Evolutionary conservation across 2,113 vertebrate species (phyloP), one percentile per base, ranked within the genome.

Genomic region (Cisticola juncidis): DNA sequence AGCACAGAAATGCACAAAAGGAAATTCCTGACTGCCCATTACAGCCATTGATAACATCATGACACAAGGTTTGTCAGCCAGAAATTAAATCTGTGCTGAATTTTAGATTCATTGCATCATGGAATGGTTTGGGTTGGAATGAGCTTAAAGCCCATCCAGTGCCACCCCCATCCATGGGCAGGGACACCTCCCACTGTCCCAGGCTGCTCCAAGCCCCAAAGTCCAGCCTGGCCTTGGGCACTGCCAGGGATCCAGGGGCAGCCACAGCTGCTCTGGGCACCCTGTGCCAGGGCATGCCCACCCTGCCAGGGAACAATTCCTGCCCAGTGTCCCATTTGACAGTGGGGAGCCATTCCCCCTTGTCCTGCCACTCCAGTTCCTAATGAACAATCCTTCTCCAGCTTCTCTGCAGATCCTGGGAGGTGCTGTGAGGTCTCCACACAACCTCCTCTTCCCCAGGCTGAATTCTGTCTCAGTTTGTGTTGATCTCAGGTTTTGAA

Each of bases 131-230:
- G 68, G 4, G 8, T 50, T 23, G 33, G 8, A 58, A 47, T 1
- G 42, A n/a, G 4, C 16, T 64, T 7, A 35, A 48, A 66, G 2
- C 1, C 10, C 58, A 1, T 6, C 31, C 33, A 5, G 3, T 72
- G 0, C 36, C 50, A 50, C 22, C 22, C 6, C 22, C 57, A 42
- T n/a, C 42, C 50, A 23, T 26, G 42, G 26, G 5, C 57, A 80
- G 50, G 35, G 31, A 57, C 66, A 26, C 14, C 18, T 65, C 0
- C 68, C 68, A 33, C 44, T 2, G 1, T 15, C 36, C 68, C 76
- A 72, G 50, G 50, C 2, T 88, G 58, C 26, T 57, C 76, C 74
- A 6, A 40, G 16, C n/a, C 47, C 40, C 5, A 23, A 19, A 11
- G 7, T 29, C 56, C 48, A 64, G 0, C 42, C 66, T 20, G 51